A percentile compares a stretch with the other conserved stretches of the same genome.
Evolutionary conservation across 2,888 invertebrate genomes (phyloP).

Genomic region (Mechanitis mazaeus): DNA sequence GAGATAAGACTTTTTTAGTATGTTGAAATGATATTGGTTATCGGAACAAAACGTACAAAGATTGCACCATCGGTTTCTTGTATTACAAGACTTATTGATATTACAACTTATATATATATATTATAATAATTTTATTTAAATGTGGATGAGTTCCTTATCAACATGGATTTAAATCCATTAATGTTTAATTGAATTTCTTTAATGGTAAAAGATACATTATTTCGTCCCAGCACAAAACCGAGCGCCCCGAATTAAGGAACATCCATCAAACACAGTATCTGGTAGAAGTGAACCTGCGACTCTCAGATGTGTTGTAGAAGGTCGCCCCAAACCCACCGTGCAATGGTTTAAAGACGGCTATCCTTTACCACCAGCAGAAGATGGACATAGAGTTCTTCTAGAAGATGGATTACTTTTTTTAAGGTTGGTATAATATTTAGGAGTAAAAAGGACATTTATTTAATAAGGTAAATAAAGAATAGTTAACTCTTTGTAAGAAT

Average conservation of each 20-base stretch:
- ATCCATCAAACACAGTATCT: conserved; percentile 97
- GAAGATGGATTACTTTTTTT: conserved; percentile 97
- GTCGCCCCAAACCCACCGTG: conserved; percentile 91
- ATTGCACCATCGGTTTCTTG: too few species aligned
- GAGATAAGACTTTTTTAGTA: too few species aligned
- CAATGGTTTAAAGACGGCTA: conserved; percentile 96
- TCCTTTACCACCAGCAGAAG: conserved; percentile 86
- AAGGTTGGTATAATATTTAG: conserved; percentile 46
- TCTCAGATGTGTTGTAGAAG: conserved; percentile 97
- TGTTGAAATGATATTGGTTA: too few species aligned
- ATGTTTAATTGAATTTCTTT: too few species aligned
- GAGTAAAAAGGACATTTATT: neutral
- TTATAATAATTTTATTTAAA: too few species aligned
- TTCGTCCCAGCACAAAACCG: conserved; percentile 85
- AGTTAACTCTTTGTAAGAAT: too few species aligned
- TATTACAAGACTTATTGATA: too few species aligned
- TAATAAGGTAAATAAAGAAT: neutral
- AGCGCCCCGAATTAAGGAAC: conserved; percentile 96
- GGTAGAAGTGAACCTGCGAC: conserved; percentile 98
- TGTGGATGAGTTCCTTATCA: too few species aligned
- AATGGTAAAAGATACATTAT: neutral
- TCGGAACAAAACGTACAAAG: too few species aligned
- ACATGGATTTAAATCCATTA: too few species aligned
- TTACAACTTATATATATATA: too few species aligned
- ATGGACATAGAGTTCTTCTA: conserved; percentile 92